phyloP scores from a whole-genome alignment of 2,888 invertebrate genomes.

The Lamellibrachia satsuma region DNA sequence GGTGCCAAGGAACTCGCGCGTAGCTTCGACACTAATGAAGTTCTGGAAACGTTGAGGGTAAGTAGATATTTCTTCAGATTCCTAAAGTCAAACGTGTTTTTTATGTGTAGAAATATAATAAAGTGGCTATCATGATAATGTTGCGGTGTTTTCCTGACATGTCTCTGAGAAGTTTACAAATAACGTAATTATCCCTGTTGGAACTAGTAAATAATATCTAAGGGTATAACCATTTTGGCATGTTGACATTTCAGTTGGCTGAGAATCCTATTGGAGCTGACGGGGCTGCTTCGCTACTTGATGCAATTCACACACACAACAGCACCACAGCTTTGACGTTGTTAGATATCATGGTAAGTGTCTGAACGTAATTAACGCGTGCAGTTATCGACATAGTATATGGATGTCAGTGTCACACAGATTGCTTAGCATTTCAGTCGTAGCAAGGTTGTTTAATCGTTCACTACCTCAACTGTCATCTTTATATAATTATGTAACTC shows the following conservation, averaged over 20 bases:
- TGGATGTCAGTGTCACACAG: no score
- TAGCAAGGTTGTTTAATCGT: no score
- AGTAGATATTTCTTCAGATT: background rate
- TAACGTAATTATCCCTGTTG: no score
- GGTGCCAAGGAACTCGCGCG: constrained; percentile 51
- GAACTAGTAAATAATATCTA: no score
- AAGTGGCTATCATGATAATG: background rate
- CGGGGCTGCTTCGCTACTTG: constrained; percentile 50
- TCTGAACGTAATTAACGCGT: background rate
- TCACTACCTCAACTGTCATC: no score
- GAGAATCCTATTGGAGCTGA: constrained; percentile 52
- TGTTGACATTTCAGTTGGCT: constrained; percentile 46
- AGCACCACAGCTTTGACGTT: constrained; percentile 42
- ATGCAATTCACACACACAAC: constrained; percentile 36
- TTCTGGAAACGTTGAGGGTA: constrained; percentile 38
- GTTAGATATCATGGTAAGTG: constrained; percentile 40
- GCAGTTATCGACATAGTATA: background rate
- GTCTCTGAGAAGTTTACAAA: no score
- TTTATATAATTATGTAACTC: no score
- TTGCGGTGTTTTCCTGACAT: no score
- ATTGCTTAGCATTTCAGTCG: no score
- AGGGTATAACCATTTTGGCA: background rate
- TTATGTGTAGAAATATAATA: background rate
- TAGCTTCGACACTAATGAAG: constrained; percentile 50
- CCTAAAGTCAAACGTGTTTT: background rate